Percentiles rank a stretch among this genome's conserved stretches.
These are phyloP conservation scores for Antennarius striatus DNA, from an alignment of 2,113 vertebrate species.

Conservation along the genomic window DNA sequence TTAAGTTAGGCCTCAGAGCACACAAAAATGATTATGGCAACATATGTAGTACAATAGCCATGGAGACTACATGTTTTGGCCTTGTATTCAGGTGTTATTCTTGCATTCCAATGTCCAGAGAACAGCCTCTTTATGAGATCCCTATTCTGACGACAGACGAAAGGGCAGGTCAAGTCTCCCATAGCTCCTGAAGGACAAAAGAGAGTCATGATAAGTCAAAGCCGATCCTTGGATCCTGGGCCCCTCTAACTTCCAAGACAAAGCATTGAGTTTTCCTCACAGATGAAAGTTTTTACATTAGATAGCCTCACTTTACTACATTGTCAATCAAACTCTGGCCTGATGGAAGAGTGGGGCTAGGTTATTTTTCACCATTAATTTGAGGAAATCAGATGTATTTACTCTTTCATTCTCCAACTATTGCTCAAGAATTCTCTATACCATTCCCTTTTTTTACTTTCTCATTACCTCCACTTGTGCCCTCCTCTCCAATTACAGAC, in stretches of 20 bases:
- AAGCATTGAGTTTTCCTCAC: slow-evolving; percentile 65
- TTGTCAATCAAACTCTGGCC: slow-evolving; percentile 75
- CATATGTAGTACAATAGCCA: slow-evolving; percentile 18
- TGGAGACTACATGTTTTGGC: slow-evolving; percentile 23
- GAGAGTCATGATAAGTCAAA: slow-evolving; percentile 74
- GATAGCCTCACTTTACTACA: slow-evolving; percentile 68
- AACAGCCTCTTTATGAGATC: slow-evolving; percentile 60
- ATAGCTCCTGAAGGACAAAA: slow-evolving; percentile 75
- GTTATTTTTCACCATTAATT: slow-evolving; percentile 76
- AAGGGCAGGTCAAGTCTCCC: slow-evolving; percentile 71
- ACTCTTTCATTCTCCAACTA: slow-evolving; percentile 64
- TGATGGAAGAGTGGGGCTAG: slow-evolving; percentile 42
- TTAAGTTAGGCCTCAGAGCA: neutral
- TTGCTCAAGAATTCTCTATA: slow-evolving; percentile 64
- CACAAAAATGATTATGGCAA: neutral
- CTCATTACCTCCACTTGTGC: slow-evolving; percentile 77
- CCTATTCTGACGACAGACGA: slow-evolving; percentile 65
- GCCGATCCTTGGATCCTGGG: slow-evolving; percentile 61
- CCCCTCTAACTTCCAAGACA: slow-evolving; percentile 66
- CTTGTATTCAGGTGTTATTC: slow-evolving; percentile 48
- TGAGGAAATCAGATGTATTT: slow-evolving; percentile 78
- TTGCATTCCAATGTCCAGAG: slow-evolving; percentile 45
- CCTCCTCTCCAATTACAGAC: slow-evolving; percentile 77
- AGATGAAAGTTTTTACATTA: slow-evolving; percentile 77
- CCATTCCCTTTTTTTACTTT: slow-evolving; percentile 56